Percentiles rank a stretch among this genome's conserved stretches.
Conservation (phyloP, 2,797 vertebrate genomes). For the Pampus argenteus region DNA sequence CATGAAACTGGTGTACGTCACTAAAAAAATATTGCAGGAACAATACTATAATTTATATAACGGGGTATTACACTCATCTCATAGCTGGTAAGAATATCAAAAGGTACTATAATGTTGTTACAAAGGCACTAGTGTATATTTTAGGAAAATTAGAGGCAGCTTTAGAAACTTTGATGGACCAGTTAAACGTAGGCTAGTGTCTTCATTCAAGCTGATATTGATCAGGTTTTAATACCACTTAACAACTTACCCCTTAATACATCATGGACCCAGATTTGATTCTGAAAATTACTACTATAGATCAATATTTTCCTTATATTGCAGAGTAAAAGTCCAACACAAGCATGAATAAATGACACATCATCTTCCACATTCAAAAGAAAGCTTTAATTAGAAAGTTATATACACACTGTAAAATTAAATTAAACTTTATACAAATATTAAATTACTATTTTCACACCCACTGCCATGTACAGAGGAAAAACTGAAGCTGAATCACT, state of each 20-base stretch:
- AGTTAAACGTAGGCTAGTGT: not conserved
- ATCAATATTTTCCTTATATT: not conserved
- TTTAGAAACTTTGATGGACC: not conserved
- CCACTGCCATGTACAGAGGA: constrained; percentile 92
- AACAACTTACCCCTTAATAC: no score
- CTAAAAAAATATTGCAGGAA: not conserved
- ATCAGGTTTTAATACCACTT: not conserved
- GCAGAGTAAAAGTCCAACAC: not conserved
- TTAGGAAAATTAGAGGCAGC: not conserved
- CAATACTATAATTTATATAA: not conserved
- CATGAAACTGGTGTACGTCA: not conserved
- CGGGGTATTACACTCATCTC: not conserved
- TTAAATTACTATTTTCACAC: constrained; percentile 99
- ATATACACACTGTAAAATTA: constrained; percentile 99
- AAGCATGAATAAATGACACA: constrained; percentile 52
- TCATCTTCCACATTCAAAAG: constrained; percentile 85
- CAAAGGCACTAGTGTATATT: not conserved
- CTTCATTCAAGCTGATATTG: constrained; percentile 9
- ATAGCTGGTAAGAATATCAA: not conserved
- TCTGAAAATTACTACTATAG: not conserved
- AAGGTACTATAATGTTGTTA: not conserved
- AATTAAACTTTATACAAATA: constrained; percentile 99
- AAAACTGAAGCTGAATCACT: constrained; percentile 77
- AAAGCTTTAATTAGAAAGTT: constrained; percentile 95
- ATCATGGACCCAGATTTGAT: not conserved